These are phyloP conservation scores for Idaea dimidiata DNA, from an alignment of 2,888 invertebrate species.

Conservation along the genomic window DNA sequence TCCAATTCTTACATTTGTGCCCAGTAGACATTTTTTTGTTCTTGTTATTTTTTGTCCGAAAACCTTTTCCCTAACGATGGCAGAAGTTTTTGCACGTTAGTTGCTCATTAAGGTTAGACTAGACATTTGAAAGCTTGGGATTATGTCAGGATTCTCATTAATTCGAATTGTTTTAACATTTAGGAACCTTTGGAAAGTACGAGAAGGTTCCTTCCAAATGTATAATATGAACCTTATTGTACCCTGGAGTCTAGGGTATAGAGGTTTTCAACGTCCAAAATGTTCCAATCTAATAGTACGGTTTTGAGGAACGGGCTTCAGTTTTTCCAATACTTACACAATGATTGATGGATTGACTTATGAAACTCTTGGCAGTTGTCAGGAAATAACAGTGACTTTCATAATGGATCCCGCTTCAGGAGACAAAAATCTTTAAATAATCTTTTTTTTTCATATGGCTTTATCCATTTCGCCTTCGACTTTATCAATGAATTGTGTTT, in stretches of 20 bases:
- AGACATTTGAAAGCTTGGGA: not conserved
- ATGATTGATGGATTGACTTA: slow-evolving; percentile 12
- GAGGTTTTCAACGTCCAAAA: not conserved
- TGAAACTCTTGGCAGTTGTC: slow-evolving; percentile 19
- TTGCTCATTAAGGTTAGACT: not conserved
- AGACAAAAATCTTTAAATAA: too few relatives aligned
- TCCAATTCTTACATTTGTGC: not conserved
- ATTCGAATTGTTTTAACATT: not conserved
- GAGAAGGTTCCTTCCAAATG: not conserved
- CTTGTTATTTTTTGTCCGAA: not conserved
- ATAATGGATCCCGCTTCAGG: not conserved
- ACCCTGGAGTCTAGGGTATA: not conserved
- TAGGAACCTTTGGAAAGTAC: not conserved
- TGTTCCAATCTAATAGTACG: not conserved
- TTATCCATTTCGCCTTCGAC: too few relatives aligned
- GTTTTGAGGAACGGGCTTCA: not conserved
- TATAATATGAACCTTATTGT: not conserved
- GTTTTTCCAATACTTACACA: not conserved
- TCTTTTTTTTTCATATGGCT: too few relatives aligned
- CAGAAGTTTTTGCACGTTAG: not conserved
- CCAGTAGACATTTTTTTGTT: not conserved
- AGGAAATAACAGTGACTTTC: not conserved
- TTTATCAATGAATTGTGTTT: too few relatives aligned
- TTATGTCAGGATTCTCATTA: not conserved
- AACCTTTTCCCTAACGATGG: not conserved